Percentiles rank a stretch among this genome's conserved stretches.
Conservation (phyloP, 37 sponge, comb jelly and placozoan species). For the Aplysina aerophoba region DNA sequence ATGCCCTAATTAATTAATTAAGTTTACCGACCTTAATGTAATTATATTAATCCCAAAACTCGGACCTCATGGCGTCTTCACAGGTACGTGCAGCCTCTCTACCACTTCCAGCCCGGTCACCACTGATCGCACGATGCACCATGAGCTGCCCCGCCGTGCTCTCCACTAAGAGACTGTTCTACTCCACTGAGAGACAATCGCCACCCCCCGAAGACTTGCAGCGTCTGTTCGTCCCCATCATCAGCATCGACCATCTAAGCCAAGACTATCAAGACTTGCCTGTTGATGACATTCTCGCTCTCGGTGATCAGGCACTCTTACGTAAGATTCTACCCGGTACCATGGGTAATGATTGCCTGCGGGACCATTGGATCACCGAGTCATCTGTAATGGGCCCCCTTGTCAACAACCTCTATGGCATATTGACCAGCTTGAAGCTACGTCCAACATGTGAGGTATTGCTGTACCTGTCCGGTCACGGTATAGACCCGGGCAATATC, state of each 20-base stretch:
- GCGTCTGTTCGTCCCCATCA: neutral
- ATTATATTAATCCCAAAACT: no score
- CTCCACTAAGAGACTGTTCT: no score
- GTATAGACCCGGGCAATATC: neutral
- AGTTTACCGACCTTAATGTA: no score
- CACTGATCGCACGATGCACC: no score
- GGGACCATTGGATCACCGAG: neutral
- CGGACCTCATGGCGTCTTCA: no score
- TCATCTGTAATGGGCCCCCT: neutral
- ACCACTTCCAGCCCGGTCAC: no score
- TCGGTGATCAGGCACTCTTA: neutral
- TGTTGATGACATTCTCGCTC: neutral
- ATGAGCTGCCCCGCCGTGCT: no score
- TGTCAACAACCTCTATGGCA: neutral
- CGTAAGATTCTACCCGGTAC: no score
- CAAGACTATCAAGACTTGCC: neutral
- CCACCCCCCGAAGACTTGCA: no score
- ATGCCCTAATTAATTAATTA: neutral
- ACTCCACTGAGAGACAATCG: no score
- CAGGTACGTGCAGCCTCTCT: no score
- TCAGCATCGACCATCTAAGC: neutral
- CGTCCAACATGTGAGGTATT: neutral
- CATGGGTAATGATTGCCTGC: no score
- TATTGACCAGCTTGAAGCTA: neutral
- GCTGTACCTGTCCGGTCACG: neutral